Percentiles rank a stretch among this genome's conserved stretches.
Conservation (phyloP, 2,797 vertebrate genomes). For the Pachyuromys duprasi region DNA sequence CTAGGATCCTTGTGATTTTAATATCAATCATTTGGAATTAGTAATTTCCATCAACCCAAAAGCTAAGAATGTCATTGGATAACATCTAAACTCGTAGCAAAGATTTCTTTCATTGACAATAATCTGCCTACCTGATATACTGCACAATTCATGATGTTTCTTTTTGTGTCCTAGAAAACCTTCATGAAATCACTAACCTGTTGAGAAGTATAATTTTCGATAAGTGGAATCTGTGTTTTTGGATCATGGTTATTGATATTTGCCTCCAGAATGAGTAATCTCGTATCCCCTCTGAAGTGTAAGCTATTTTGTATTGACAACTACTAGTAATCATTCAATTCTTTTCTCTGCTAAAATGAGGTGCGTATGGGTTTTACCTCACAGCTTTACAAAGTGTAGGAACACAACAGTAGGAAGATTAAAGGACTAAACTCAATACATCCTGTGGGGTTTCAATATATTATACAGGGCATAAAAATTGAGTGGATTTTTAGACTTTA, state of each 20-base stretch:
- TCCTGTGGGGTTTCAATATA: neutral
- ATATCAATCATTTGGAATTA: neutral
- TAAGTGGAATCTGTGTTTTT: neutral
- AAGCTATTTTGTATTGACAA: neutral
- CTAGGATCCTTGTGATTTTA: neutral
- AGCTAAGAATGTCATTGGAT: neutral
- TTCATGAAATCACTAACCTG: neutral
- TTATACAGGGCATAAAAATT: neutral
- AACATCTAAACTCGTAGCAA: neutral
- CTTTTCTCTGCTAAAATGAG: neutral
- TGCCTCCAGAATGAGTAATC: too few relatives aligned
- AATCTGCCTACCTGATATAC: neutral
- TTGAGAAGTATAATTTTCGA: neutral
- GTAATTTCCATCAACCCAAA: neutral
- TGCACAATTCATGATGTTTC: neutral
- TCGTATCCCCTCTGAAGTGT: too few relatives aligned
- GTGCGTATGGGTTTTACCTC: neutral
- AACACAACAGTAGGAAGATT: neutral
- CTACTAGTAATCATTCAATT: neutral
- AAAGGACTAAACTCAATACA: neutral
- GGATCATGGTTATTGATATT: neutral
- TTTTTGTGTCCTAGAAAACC: neutral
- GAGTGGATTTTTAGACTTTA: neutral
- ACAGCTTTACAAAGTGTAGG: neutral
- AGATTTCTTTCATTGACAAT: neutral